phyloP scores from a whole-genome alignment of 2,113 vertebrate genomes.

The Python bivittatus region DNA sequence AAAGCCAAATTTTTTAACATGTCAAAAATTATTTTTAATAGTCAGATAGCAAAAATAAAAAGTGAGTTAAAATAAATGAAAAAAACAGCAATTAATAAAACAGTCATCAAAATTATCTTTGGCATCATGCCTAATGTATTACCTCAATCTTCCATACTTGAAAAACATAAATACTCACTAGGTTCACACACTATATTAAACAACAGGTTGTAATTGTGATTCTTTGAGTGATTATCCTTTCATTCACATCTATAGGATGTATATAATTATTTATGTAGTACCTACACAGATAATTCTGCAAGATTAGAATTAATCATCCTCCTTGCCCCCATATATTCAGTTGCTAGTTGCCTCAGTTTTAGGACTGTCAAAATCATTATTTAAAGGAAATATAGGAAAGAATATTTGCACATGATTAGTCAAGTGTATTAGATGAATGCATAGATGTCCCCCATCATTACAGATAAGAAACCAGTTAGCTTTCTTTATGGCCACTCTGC shows the following conservation, averaged over 20 bases:
- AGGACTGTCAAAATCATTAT: not conserved
- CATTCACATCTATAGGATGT: not conserved
- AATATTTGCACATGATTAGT: not conserved
- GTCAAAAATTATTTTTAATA: slow-evolving; percentile 42
- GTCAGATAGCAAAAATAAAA: slow-evolving; percentile 18
- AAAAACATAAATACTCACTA: not conserved
- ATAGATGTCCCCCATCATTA: not conserved
- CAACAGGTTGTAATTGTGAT: not conserved
- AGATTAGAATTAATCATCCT: not conserved
- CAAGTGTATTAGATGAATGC: not conserved
- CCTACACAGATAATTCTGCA: not conserved
- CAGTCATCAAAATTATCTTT: slow-evolving; percentile 31
- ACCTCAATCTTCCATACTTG: not conserved
- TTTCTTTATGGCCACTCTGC: not conserved
- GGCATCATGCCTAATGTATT: slow-evolving; percentile 13
- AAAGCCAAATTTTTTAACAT: slow-evolving; percentile 62
- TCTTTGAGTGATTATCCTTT: not conserved
- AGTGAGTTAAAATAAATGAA: slow-evolving; percentile 41
- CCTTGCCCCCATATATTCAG: not conserved
- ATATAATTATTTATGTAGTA: too few relatives aligned
- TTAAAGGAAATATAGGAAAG: not conserved
- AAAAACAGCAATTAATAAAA: slow-evolving; percentile 26
- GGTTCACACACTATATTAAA: not conserved
- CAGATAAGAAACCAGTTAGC: not conserved
- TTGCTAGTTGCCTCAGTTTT: not conserved